These are phyloP conservation scores for Archocentrus centrarchus DNA, from an alignment of 2,113 vertebrate genomes.

Conservation along the genomic window DNA sequence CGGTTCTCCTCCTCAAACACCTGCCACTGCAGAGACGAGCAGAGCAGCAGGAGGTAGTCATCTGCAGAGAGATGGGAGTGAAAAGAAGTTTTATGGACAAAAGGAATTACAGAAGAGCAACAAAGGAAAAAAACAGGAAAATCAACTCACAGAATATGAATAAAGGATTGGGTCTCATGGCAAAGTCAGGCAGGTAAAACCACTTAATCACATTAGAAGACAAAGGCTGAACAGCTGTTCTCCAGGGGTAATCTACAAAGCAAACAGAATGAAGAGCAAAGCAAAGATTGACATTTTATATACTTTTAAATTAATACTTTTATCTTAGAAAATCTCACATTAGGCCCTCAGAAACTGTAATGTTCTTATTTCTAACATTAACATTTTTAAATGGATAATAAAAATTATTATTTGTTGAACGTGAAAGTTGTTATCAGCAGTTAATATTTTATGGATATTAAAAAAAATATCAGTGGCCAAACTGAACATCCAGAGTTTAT, in stretches of 20 bases:
- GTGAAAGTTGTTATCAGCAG: background rate
- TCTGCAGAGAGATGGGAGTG: conserved; percentile 61
- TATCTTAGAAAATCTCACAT: background rate
- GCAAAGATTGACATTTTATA: background rate
- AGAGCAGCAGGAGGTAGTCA: conserved; percentile 82
- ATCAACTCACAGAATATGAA: conserved; percentile 82
- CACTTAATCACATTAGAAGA: conserved; percentile 84
- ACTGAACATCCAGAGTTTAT: background rate
- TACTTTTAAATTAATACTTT: background rate
- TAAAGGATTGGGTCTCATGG: conserved; percentile 77
- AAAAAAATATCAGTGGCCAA: background rate
- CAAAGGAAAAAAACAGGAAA: background rate
- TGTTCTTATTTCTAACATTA: background rate
- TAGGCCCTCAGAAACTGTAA: too few relatives aligned
- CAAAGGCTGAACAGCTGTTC: conserved; percentile 69
- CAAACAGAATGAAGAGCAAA: background rate
- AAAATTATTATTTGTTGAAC: background rate
- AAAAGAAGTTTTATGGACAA: background rate
- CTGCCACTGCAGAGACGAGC: conserved; percentile 83
- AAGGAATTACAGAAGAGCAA: background rate
- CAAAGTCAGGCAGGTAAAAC: conserved; percentile 84
- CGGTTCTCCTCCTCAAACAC: conserved; percentile 83
- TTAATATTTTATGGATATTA: background rate
- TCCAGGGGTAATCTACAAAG: conserved; percentile 83
- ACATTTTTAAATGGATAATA: background rate